These are phyloP conservation scores for Caiman crocodilus DNA, from an alignment of 2,797 vertebrate species.

Conservation along the genomic window DNA sequence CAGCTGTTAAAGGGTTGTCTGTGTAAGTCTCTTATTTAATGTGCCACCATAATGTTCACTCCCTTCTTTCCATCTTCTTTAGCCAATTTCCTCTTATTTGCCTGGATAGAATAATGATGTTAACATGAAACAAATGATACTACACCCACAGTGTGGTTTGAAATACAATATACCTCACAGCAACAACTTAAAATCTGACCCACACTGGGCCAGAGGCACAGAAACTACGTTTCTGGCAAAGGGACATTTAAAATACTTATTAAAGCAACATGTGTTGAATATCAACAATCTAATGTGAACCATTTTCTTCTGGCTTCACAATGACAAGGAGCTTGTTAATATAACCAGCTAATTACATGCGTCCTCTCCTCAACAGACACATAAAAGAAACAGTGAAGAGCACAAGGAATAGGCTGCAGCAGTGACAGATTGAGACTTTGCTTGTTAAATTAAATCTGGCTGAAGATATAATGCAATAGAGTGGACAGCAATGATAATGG, in stretches of 20 bases:
- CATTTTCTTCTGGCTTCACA: conserved; percentile 54
- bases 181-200: background rate
- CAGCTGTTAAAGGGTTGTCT: background rate
- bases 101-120: background rate
- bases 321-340: conserved; percentile 47
- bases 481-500: conserved; percentile 70
- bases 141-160: background rate
- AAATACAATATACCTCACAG: background rate
- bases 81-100: conserved; percentile 4
- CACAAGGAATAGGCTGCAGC: conserved; percentile 47
- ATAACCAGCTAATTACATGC: conserved; percentile 62
- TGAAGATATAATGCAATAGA: conserved; percentile 58
- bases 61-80: background rate
- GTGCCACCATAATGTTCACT: background rate
- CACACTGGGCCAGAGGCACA: background rate
- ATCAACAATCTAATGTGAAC: conserved; percentile 35
- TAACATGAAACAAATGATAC: conserved; percentile 4
- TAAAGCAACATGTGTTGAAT: conserved; percentile 12
- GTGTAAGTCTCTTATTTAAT: background rate
- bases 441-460: conserved; percentile 72
- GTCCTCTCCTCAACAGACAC: conserved; percentile 62
- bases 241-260: conserved; percentile 14
- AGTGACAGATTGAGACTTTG: conserved; percentile 64
- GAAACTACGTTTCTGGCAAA: background rate
- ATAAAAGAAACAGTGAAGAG: conserved; percentile 66